A percentile compares a stretch with the other conserved stretches of the same genome.
Conservation (phyloP, 2,113 vertebrate species). For the Cairina moschata region DNA sequence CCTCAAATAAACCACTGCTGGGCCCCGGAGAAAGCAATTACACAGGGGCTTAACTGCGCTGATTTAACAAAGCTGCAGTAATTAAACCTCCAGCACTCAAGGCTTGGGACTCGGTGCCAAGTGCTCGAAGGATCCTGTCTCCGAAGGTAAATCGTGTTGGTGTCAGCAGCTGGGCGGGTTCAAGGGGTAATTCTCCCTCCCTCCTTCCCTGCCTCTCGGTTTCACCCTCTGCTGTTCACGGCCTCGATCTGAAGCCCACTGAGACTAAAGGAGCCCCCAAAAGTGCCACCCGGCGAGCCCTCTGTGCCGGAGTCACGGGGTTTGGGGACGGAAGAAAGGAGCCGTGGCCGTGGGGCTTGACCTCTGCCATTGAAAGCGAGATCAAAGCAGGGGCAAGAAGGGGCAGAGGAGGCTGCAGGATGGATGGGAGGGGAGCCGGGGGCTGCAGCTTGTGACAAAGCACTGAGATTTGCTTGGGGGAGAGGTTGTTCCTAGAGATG, state of each 20-base stretch:
- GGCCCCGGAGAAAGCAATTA: constrained; percentile 60
- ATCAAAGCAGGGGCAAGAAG: constrained; percentile 52
- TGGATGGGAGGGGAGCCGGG: constrained; percentile 3
- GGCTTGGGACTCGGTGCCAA: constrained; percentile 26
- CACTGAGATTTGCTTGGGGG: background rate
- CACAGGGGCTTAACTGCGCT: constrained; percentile 46
- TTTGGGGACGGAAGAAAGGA: background rate
- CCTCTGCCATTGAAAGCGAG: constrained; percentile 41
- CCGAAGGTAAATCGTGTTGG: background rate
- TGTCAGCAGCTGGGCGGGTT: constrained; percentile 5
- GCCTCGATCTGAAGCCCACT: accelerated
- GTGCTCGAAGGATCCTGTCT: constrained; percentile 1
- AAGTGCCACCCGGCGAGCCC: accelerated
- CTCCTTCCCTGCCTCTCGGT: background rate
- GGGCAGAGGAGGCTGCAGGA: constrained; percentile 16
- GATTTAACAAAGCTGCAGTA: constrained; percentile 69
- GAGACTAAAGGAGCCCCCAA: background rate
- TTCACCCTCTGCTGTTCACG: accelerated
- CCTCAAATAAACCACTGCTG: constrained; percentile 59
- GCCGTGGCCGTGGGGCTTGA: background rate
- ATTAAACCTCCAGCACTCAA: constrained; percentile 58
- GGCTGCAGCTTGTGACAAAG: background rate
- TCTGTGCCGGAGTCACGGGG: accelerated
- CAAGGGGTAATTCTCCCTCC: constrained; percentile 13
- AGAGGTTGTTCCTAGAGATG: background rate